Percentiles rank a stretch among this genome's conserved stretches.
Evolutionary conservation across 2,797 vertebrate species (phyloP).

Genomic region (Zenarchopterus dispar): DNA sequence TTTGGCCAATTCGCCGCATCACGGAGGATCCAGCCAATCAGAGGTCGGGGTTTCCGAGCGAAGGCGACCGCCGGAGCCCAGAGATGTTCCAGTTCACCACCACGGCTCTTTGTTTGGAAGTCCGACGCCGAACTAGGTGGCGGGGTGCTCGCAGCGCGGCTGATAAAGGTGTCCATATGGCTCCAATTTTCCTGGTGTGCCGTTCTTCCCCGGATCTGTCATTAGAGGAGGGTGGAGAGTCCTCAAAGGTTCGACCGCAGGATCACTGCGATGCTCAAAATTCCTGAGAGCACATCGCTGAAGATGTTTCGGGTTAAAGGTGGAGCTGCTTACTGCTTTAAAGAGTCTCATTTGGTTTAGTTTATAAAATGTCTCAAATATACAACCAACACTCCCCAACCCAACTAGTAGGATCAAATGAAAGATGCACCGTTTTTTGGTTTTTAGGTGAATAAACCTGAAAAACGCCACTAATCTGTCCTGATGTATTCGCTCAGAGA

Average conservation of each 20-base stretch:
- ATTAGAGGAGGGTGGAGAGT: conserved; percentile 38
- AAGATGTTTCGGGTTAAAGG: conserved; percentile 15
- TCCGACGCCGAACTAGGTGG: conserved; percentile 2
- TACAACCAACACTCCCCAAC: no score
- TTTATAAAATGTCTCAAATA: no score
- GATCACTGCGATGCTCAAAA: conserved; percentile 3
- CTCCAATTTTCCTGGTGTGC: conserved; percentile 4
- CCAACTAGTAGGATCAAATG: no score
- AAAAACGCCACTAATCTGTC: conserved; percentile 28
- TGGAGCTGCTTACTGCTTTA: not conserved
- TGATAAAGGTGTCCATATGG: conserved; percentile 28
- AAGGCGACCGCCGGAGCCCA: no score
- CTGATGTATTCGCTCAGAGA: conserved; percentile 12
- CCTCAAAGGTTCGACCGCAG: conserved; percentile 21
- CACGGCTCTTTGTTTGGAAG: not conserved
- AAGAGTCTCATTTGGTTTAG: not conserved
- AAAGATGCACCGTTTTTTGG: not conserved
- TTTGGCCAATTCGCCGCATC: no score
- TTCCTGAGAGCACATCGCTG: not conserved
- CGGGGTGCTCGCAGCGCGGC: not conserved
- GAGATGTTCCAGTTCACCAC: not conserved
- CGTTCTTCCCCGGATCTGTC: conserved; percentile 35
- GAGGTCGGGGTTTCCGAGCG: no score
- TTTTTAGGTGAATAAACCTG: conserved; percentile 10
- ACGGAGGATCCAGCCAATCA: not conserved